Evolutionary conservation across 2,113 vertebrate species (phyloP), one percentile per base, ranked within the genome.

Genomic region (Lagopus muta): DNA sequence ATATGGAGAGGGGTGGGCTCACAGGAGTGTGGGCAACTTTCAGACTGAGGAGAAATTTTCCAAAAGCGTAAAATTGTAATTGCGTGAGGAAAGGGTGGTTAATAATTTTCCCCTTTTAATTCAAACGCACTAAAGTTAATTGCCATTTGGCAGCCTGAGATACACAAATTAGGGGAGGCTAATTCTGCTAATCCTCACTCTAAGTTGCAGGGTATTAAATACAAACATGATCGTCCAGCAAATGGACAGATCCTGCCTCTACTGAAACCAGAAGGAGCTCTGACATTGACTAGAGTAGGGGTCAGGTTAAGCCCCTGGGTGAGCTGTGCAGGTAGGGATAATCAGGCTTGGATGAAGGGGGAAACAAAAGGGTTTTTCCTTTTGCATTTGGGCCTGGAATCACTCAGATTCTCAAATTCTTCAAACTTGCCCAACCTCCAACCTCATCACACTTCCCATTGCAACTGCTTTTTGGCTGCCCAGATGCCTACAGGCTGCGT

Each of bases 171-270:
- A 96, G 82, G 82, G 52, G 74, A 86, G 83, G 94, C 93, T 93
- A 96, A 95, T 95, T 96, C 88, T 82, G 78, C 88, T 96, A 97
- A 97, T 97, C 96, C 93, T 82, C 91, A 58, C 50, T 93, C 96
- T 92, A 92, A 93, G 62, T 94, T 94, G 88, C 91, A 76, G 90
- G 72, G 73, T 70, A 80, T 57, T 90, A 91, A 96, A 95, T 88
- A 82, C 67, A 93, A 96, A 93, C 79, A 88, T 40, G 78, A 89
- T 77, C 32, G 1, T 40, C 65, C 93, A 48, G 67, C 88, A 95
- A 95, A 88, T 82, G 93, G 88, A 88, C 3, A 21, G 87, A 77
- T 85, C 43, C 92, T 85, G 64, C 70, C 84, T 77, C 66, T 10
- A 7, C 38, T 48, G 77, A 92, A 90, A 72, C 52, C 45, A 30